phyloP scores from a whole-genome alignment of 2,888 invertebrate genomes.

The Drosophila paranaensis region DNA sequence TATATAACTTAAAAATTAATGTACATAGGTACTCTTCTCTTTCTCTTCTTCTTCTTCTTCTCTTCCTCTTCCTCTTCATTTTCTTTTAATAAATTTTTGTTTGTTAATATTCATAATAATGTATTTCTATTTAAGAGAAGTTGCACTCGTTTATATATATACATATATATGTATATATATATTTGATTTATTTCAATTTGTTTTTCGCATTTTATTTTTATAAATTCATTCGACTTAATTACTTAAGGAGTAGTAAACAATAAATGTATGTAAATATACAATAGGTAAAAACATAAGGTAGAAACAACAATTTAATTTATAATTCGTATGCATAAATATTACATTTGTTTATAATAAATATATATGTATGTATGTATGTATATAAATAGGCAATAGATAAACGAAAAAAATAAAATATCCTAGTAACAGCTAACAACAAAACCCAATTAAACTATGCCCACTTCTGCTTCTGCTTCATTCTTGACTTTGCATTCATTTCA shows the following conservation, averaged over 20 bases:
- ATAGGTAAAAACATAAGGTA: slow-evolving; percentile 57
- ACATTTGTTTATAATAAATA: slow-evolving; percentile 68
- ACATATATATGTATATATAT: background rate
- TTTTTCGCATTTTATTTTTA: slow-evolving; percentile 44
- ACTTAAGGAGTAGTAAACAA: slow-evolving; percentile 74
- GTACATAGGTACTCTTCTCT: slow-evolving; percentile 37
- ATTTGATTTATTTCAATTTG: background rate
- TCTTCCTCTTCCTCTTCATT: background rate
- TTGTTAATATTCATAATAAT: slow-evolving; percentile 28
- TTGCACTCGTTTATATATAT: slow-evolving; percentile 44
- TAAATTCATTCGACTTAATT: slow-evolving; percentile 74
- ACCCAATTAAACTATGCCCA: slow-evolving; percentile 26
- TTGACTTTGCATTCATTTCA: slow-evolving; percentile 28
- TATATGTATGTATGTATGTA: slow-evolving; percentile 3
- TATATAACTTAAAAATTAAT: slow-evolving; percentile 69
- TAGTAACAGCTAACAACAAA: slow-evolving; percentile 57
- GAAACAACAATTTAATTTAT: slow-evolving; percentile 70
- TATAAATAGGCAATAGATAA: slow-evolving; percentile 39
- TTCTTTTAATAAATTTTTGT: slow-evolving; percentile 27
- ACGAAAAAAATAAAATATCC: slow-evolving; percentile 41
- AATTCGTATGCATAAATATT: slow-evolving; percentile 63
- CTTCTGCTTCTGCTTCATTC: slow-evolving; percentile 2
- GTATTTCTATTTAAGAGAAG: slow-evolving; percentile 66
- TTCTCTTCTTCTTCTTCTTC: background rate
- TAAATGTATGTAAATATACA: slow-evolving; percentile 53